Conservation (phyloP, 2,888 invertebrate genomes). For the Ferdinandea cuprea region DNA sequence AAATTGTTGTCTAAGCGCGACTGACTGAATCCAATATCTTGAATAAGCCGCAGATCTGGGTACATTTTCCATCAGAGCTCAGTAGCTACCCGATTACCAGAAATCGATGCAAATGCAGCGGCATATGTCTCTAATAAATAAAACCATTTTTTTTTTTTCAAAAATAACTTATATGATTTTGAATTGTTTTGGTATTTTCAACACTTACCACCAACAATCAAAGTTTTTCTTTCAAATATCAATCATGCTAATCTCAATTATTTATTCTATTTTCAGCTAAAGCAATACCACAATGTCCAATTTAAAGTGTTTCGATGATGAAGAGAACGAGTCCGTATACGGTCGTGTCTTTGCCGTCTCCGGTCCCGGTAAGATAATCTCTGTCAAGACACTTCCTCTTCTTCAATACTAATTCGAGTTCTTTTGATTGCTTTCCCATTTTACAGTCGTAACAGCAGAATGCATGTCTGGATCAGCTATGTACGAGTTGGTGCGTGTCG, state of each 20-base stretch:
- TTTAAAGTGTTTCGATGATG: conserved; percentile 90
- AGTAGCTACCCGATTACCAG: too few relatives aligned
- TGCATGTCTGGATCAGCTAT: conserved; percentile 99
- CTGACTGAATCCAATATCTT: too few relatives aligned
- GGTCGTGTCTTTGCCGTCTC: conserved; percentile 99
- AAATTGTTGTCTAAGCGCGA: too few relatives aligned
- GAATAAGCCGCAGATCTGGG: too few relatives aligned
- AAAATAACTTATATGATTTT: too few relatives aligned
- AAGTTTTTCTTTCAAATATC: background rate
- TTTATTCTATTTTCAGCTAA: conserved; percentile 66
- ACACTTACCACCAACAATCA: background rate
- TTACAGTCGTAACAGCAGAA: conserved; percentile 98
- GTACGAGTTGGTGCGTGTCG: conserved; percentile 99
- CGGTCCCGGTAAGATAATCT: conserved; percentile 91
- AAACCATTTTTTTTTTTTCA: too few relatives aligned
- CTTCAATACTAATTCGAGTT: background rate
- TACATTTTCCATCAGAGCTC: too few relatives aligned
- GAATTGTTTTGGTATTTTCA: background rate
- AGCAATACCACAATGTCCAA: conserved; percentile 84
- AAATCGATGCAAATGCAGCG: too few relatives aligned
- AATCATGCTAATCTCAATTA: too few relatives aligned
- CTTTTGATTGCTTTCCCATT: conserved; percentile 2
- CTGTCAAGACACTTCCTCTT: background rate
- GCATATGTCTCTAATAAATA: too few relatives aligned
- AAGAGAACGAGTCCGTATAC: conserved; percentile 93